Conservation (phyloP, 2,113 vertebrate genomes). For the Scalopus aquaticus region DNA sequence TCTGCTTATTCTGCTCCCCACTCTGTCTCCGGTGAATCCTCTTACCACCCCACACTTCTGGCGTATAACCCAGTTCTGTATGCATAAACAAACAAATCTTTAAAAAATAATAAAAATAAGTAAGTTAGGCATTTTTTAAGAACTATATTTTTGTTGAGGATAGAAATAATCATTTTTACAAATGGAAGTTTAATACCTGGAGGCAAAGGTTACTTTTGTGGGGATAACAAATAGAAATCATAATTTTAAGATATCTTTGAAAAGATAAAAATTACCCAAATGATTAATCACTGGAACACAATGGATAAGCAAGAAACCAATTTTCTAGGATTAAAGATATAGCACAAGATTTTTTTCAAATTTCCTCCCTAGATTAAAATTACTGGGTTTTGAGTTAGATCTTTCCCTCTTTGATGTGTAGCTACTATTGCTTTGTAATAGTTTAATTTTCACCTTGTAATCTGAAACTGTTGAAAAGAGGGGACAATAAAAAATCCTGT, state of each 20-base stretch:
- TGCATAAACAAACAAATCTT: too few species aligned
- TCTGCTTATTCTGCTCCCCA: too few species aligned
- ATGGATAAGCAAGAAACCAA: not conserved
- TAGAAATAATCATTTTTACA: conserved; percentile 61
- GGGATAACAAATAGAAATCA: conserved; percentile 25
- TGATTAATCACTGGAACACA: conserved; percentile 18
- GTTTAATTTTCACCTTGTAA: conserved; percentile 38
- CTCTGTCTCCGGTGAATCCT: too few species aligned
- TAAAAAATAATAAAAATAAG: too few species aligned
- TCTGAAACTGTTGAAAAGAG: conserved; percentile 3
- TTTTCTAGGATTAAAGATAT: conserved; percentile 15
- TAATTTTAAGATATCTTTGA: conserved; percentile 52
- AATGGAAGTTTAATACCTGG: conserved; percentile 28
- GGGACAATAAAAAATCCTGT: not conserved
- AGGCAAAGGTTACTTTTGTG: conserved; percentile 23
- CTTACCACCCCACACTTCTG: too few species aligned
- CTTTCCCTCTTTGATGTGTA: not conserved
- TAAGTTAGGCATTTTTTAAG: conserved; percentile 3
- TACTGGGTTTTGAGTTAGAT: not conserved
- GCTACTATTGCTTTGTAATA: not conserved
- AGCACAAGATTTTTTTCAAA: conserved; percentile 7
- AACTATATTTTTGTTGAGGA: not conserved
- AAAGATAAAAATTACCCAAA: conserved; percentile 44
- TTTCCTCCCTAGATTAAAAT: conserved; percentile 14
- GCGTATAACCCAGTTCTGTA: too few species aligned